Conservation (phyloP, 2,888 invertebrate species). For the Philereme transversata region DNA sequence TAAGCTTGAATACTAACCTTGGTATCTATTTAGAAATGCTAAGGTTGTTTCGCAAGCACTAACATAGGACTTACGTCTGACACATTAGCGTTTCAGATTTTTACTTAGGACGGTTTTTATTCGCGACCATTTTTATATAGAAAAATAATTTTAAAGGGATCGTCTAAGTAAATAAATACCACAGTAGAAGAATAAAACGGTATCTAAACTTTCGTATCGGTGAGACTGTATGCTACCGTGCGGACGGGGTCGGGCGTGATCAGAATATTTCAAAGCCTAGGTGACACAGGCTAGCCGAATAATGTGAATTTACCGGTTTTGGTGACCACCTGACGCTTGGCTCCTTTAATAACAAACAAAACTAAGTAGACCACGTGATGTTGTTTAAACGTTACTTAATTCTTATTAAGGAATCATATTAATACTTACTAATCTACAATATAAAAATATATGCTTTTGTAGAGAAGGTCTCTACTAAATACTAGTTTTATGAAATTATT, state of each 20-base stretch:
- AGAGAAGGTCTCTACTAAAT: neutral
- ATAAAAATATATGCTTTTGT: neutral
- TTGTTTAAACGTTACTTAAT: conserved; percentile 8
- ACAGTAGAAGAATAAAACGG: conserved; percentile 35
- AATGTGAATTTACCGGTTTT: conserved; percentile 38
- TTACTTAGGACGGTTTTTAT: too few species aligned
- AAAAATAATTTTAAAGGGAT: neutral
- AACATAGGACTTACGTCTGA: neutral
- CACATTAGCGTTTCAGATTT: too few species aligned
- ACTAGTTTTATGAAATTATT: neutral
- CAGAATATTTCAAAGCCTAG: conserved; percentile 50
- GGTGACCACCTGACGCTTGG: conserved; percentile 25
- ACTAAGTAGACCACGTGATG: neutral
- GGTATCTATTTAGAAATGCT: conserved; percentile 38
- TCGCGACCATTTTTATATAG: neutral
- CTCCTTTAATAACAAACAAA: conserved; percentile 28
- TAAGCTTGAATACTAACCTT: conserved; percentile 25
- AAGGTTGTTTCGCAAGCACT: conserved; percentile 26
- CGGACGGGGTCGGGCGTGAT: conserved; percentile 52
- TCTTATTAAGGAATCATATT: too few species aligned
- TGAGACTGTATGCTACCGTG: conserved; percentile 33
- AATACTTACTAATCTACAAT: neutral
- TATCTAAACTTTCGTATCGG: conserved; percentile 43
- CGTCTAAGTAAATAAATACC: conserved; percentile 10
- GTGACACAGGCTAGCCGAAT: conserved; percentile 21